A percentile compares a stretch with the other conserved stretches of the same genome.
Conservation (phyloP, 2,113 vertebrate species). For the Calyptomena viridis region DNA sequence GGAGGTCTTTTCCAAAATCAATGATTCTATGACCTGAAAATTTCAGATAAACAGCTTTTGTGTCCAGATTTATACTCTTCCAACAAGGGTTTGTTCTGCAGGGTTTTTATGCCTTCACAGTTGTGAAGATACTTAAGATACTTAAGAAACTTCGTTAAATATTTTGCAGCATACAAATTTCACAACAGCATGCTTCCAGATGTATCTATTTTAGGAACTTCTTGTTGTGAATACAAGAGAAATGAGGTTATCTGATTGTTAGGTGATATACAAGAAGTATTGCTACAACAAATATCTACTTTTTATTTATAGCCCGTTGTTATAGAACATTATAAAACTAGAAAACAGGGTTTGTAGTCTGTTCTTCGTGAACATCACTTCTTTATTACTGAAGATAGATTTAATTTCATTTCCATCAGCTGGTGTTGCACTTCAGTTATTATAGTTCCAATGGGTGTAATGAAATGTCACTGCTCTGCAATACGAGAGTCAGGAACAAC, state of each 20-base stretch:
- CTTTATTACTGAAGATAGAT: constrained; percentile 75
- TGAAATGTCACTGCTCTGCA: constrained; percentile 76
- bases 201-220: neutral
- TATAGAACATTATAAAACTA: constrained; percentile 58
- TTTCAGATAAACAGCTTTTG: neutral
- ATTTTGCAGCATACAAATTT: neutral
- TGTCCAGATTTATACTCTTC: neutral
- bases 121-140: neutral
- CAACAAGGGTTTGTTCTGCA: neutral
- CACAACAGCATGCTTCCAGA: neutral
- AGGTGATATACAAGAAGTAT: neutral
- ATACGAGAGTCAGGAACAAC: constrained; percentile 49
- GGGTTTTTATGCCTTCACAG: neutral
- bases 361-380: constrained; percentile 61
- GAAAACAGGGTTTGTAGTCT: constrained; percentile 56
- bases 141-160: neutral
- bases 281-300: neutral
- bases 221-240: neutral
- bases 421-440: constrained; percentile 61
- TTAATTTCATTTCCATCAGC: constrained; percentile 74
- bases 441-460: constrained; percentile 73
- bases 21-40: neutral
- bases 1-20: neutral
- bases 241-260: constrained; percentile 71
- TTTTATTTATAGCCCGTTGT: constrained; percentile 60